Percentiles rank a stretch among this genome's conserved stretches.
Evolutionary conservation across 2,888 invertebrate genomes (phyloP).

Genomic region (Campoplex nolae): DNA sequence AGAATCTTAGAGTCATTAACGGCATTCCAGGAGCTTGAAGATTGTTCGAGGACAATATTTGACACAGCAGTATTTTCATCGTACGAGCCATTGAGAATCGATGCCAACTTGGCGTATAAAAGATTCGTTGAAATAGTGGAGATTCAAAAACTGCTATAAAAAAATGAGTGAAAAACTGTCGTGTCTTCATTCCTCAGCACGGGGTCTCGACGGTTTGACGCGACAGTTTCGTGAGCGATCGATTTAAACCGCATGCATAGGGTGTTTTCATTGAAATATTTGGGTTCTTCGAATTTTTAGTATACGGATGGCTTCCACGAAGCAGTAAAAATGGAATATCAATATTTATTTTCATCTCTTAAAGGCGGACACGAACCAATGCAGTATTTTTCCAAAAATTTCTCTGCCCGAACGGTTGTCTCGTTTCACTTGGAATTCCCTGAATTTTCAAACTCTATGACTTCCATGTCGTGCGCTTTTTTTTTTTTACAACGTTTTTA

Average conservation of each 20-base stretch:
- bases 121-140: background rate
- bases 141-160: background rate
- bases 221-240: constrained; percentile 10
- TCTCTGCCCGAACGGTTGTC: background rate
- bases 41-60: constrained; percentile 13
- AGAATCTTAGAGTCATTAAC: background rate
- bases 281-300: background rate
- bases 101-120: background rate
- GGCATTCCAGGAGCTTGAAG: background rate
- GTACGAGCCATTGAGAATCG: background rate
- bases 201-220: background rate
- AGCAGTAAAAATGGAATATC: background rate
- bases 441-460: background rate
- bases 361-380: background rate
- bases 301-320: background rate
- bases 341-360: background rate
- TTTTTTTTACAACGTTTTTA: constrained; percentile 36
- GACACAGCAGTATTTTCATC: background rate
- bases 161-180: constrained; percentile 4
- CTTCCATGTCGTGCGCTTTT: background rate
- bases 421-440: background rate
- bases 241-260: background rate
- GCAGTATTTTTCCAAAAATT: background rate
- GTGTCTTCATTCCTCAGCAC: background rate
- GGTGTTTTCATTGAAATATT: background rate